phyloP scores from a whole-genome alignment of 2,113 vertebrate genomes.

The Gasterosteus aculeatus region DNA sequence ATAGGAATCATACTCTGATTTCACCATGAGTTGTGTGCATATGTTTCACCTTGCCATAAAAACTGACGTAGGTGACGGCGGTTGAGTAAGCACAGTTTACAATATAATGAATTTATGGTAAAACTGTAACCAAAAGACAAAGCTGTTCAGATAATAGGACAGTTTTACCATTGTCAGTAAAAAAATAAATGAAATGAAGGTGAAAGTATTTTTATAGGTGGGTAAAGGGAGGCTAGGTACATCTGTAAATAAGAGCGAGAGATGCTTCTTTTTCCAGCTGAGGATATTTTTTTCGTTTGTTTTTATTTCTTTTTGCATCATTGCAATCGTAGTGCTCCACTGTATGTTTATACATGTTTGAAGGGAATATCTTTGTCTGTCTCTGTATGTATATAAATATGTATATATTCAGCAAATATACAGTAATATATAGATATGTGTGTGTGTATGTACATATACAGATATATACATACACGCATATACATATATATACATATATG shows the following conservation, averaged over 20 bases:
- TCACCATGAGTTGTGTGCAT: constrained; percentile 53
- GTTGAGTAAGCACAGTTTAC: constrained; percentile 80
- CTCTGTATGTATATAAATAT: constrained; percentile 81
- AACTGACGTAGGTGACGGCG: constrained; percentile 39
- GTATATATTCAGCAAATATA: constrained; percentile 40
- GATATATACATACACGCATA: constrained; percentile 70
- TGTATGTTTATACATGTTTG: constrained; percentile 75
- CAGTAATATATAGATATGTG: constrained; percentile 50
- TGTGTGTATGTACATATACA: constrained; percentile 60
- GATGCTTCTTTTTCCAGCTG: constrained; percentile 59
- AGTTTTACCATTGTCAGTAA: constrained; percentile 88
- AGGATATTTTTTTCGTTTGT: constrained; percentile 17
- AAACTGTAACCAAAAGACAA: constrained; percentile 61
- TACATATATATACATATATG: constrained; percentile 59
- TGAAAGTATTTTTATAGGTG: constrained; percentile 99
- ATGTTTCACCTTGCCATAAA: constrained; percentile 47
- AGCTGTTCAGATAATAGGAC: constrained; percentile 51
- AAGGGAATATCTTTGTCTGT: constrained; percentile 52
- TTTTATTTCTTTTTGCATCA: constrained; percentile 66
- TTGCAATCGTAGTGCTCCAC: constrained; percentile 81
- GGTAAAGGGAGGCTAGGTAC: constrained; percentile 88
- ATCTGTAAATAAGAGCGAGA: constrained; percentile 91
- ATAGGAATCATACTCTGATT: constrained; percentile 21
- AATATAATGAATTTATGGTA: constrained; percentile 62
- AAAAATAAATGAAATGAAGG: constrained; percentile 81